Evolutionary conservation across 2,888 invertebrate species (phyloP), one percentile per base, ranked within the genome.

Genomic region (Apotomis betuletana): DNA sequence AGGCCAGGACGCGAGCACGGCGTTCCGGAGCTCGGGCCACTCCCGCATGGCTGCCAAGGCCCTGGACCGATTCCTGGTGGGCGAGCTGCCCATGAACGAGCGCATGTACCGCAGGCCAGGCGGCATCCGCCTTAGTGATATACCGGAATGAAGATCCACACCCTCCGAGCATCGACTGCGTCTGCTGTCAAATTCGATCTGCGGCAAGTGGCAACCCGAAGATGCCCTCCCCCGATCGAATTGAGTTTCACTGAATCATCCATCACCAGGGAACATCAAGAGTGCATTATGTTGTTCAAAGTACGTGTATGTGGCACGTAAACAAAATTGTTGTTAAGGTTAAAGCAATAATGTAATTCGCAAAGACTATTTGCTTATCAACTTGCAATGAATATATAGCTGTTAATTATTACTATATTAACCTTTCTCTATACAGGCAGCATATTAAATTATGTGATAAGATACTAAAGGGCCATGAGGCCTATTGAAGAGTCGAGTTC

Each of bases 21-120:
- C 97, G 0, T 98, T 97, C 89, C 94, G 96, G 13, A 96, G 97
- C 62, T 95, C 96, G 0, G 97, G 97, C 0, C 98, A 98, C 83
- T 96, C 96, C 4, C 91, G 92, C 12, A 92, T 90, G 74, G 96
- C 97, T 0, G 87, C 94, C 41, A 93, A 94, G 74, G 94, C 94
- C 36, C 90, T 98, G 74, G 94, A 95, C 57, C 94, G 95, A n/a
- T 97, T 95, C 86, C 87, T 96, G 3, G 95, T 97, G 38, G 98
- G 97, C 0, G 95, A 96, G 81, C 92, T 98, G 36, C 97, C 97
- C 0, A 83, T 94, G 75, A 93, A 94, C 15, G 96, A 97, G 81
- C 94, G 96, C 76, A 95, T 97, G 82, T 97, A 96, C 85, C 94
- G 96, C 5, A 93, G 94, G 55, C 91, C 94, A 0, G 94, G 94